Percentiles rank a stretch among this genome's conserved stretches.
phyloP scores from a whole-genome alignment of 1,140 invertebrate genomes.

The Psix sp. region DNA sequence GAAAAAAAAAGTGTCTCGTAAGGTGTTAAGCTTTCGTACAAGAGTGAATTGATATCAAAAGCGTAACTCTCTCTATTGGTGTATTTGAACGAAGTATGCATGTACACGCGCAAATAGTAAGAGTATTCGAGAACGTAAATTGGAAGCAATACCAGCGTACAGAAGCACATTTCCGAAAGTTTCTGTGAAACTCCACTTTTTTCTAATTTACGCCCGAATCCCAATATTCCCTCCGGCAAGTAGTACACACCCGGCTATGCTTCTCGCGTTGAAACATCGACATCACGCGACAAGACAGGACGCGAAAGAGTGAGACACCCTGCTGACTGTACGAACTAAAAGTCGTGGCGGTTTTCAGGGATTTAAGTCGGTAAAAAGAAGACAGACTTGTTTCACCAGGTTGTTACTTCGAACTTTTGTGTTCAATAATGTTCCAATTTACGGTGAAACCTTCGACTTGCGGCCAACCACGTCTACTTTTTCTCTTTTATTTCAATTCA shows the following conservation, averaged over 20 bases:
- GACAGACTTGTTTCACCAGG: constrained; percentile 49
- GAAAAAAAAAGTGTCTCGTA: constrained; percentile 38
- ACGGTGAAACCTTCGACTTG: constrained; percentile 37
- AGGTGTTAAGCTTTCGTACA: constrained; percentile 30
- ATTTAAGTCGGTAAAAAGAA: constrained; percentile 52
- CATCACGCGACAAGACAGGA: constrained; percentile 31
- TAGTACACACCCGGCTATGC: constrained; percentile 42
- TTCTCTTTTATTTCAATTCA: constrained; percentile 20
- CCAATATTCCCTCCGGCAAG: constrained; percentile 60
- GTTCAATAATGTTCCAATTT: constrained; percentile 64
- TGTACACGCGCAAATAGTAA: constrained; percentile 39
- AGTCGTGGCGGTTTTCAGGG: constrained; percentile 38
- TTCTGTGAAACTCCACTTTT: constrained; percentile 66
- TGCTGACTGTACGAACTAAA: constrained; percentile 16
- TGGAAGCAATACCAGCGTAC: constrained; percentile 51
- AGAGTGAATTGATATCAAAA: constrained; percentile 46
- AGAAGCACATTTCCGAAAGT: constrained; percentile 62
- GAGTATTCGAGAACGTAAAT: constrained; percentile 47
- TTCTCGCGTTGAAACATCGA: constrained; percentile 53
- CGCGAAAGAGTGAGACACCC: constrained; percentile 18
- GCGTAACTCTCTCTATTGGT: constrained; percentile 39
- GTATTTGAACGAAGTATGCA: constrained; percentile 32
- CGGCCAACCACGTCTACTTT: background rate
- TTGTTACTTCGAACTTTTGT: constrained; percentile 61
- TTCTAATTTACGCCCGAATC: constrained; percentile 70